Base-by-base conservation (phyloP, 2,888 invertebrate species). In the Drepanosiphum platanoidis region DNA sequence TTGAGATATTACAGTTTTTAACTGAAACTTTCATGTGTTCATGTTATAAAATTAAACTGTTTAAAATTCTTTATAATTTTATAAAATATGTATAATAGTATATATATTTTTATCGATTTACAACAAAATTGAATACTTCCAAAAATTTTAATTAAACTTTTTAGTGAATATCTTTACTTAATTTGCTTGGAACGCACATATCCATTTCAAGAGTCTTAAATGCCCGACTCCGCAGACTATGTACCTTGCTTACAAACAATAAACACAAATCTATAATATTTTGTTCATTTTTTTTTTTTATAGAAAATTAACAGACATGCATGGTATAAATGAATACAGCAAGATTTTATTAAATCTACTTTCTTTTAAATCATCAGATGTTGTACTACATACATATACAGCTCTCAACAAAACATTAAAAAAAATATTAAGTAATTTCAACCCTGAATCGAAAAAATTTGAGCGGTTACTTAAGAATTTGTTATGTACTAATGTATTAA, bases 331-430 rank as follows among this genome's bases (percentile, higher is more conserved):
- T 61, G 81, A 82, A 72, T 82, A 82, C n/a, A 82, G 71, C 32
- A 36, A 66, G 0, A 83, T 83, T 66, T 74, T 83, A 66, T 66
- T 83, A 0, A 58, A 58, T 77, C 68, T 84, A 22, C 75, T 84
- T 68, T 70, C 84, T 52, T 77, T 66, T 58, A 52, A 77, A 66
- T 75, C 22, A 30, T 27, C n/a, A 39, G 68, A 84, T 30, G 32
- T 84, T 84, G 52, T 39, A 58, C 39, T 58, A n/a, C 52, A 84
- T 18, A 84, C 84, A 68, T 84, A 84, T 15, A 36, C 36, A 52
- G 30, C 30, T 0, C 64, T 84, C 5, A 75, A 77, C 58, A 70
- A 66, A 32, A 77, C 58, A 32, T 1, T 68, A 4, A 77, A 84
- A n/a, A 68, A 68, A 39, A 30, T 84, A 27, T 83, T 83, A 5